Base-by-base conservation (phyloP, 1,140 invertebrate genomes). In the Drosophila erecta region DNA sequence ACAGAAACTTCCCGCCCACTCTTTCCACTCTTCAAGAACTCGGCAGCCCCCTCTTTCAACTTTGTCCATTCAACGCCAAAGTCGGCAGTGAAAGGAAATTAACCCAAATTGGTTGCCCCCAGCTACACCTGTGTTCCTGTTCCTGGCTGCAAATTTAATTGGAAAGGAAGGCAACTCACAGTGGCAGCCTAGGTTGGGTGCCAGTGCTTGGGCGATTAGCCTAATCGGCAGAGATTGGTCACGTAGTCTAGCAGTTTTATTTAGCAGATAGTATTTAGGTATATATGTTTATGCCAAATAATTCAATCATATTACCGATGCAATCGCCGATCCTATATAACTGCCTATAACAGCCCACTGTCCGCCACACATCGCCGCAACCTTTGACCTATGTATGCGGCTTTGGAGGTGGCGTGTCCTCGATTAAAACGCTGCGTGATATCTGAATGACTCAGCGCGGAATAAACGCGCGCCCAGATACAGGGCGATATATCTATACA, bases 341-440 rank as follows among this genome's bases (percentile, higher is more conserved):
- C 17, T 17, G 55, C 51, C 51, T 6, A 43, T 27, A 17, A 22
- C 5, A 6, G 4, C 2, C n/a, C 7, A 14, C 8, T 43, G 15
- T 10, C n/a, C 11, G n/a, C 44, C 30, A 15, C 55, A 17, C 57
- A 33, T 35, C 33, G 54, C 27, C 37, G 58, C 37, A 60, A 76
- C 72, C 71, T 76, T 65, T 76, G 72, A 75, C 72, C 65, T 76
- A 30, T 8, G 30, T 76, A 30, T 8, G 30, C 30, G 30, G 30
- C 30, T 30, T 10, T 30, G 30, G 30, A 54, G 50, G 47, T 70
- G 17, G 69, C 54, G 69, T 71, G 69, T 17, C 37, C 38, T 11
- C 54, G 46, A 72, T 72, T 59, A 59, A 72, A 60, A 44, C 55
- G 66, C 58, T 27, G 35, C 50, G 15, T 38, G 60, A 61, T 44